Conservation (phyloP, 2,888 invertebrate genomes). For the Polyommatus iphigenia region DNA sequence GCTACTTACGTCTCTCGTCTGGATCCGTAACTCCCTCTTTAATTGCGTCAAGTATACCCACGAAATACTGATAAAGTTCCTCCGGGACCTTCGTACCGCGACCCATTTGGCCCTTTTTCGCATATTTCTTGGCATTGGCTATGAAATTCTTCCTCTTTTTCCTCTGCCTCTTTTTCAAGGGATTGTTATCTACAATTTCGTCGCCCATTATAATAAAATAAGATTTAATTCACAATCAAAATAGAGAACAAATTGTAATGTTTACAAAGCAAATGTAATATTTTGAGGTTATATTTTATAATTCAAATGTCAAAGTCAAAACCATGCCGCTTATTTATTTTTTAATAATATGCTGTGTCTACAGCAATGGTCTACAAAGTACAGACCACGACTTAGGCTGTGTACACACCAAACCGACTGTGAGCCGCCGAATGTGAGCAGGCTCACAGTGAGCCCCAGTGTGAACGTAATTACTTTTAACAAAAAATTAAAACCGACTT, state of each 20-base stretch:
- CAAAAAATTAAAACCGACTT: too few relatives aligned
- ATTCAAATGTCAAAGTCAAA: conserved; percentile 10
- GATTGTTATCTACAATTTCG: conserved; percentile 49
- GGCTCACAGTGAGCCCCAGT: too few relatives aligned
- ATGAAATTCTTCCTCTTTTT: conserved; percentile 84
- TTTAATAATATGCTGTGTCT: not conserved
- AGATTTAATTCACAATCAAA: not conserved
- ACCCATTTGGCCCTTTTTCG: conserved; percentile 86
- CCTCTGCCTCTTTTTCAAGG: conserved; percentile 69
- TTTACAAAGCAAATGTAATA: conserved; percentile 8
- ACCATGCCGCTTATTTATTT: conserved; percentile 15
- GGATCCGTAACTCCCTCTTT: conserved; percentile 83
- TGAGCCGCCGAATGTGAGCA: too few relatives aligned
- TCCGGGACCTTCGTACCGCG: conserved; percentile 85
- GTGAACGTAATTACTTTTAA: too few relatives aligned
- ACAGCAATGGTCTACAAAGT: too few relatives aligned
- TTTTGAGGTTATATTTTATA: not conserved
- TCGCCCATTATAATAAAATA: conserved; percentile 55
- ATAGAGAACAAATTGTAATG: not conserved
- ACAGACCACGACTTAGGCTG: too few relatives aligned
- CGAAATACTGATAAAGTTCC: conserved; percentile 88
- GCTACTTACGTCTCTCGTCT: conserved; percentile 84
- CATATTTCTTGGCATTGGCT: conserved; percentile 87
- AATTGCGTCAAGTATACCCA: conserved; percentile 86
- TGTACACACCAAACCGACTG: too few relatives aligned